Conservation (phyloP, 2,888 invertebrate genomes). For the Amphipoea lucens region DNA sequence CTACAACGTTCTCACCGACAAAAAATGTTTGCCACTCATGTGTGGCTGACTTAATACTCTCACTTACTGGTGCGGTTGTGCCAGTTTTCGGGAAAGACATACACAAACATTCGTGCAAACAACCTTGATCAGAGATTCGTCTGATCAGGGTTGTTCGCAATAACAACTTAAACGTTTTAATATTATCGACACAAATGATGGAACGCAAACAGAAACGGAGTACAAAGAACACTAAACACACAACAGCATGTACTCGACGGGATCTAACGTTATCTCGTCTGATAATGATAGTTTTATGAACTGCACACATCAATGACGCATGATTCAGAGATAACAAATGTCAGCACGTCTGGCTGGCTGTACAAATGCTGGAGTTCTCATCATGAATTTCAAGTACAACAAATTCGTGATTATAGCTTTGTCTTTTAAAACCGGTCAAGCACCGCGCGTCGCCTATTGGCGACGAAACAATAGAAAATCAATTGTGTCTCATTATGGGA, state of each 20-base stretch:
- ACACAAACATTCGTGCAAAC: background rate
- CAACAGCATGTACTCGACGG: conserved; percentile 21
- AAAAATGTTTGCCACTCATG: too few relatives aligned
- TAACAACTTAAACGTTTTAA: conserved; percentile 11
- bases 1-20: too few relatives aligned
- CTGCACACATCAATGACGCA: conserved; percentile 47
- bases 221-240: conserved; percentile 36
- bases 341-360: conserved; percentile 26
- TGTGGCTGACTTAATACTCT: too few relatives aligned
- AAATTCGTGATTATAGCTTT: background rate
- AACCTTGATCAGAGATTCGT: background rate
- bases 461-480: too few relatives aligned
- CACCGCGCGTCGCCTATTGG: too few relatives aligned
- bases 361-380: conserved; percentile 9
- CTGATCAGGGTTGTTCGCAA: background rate
- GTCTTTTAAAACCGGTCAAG: too few relatives aligned
- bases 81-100: background rate
- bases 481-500: too few relatives aligned
- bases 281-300: conserved; percentile 47
- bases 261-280: conserved; percentile 36
- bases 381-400: background rate
- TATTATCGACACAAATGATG: conserved; percentile 18
- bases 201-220: conserved; percentile 25
- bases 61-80: background rate
- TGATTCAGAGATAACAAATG: conserved; percentile 44